Evolutionary conservation across 1,140 invertebrate genomes (phyloP).

Genomic region (Triops longicaudatus): DNA sequence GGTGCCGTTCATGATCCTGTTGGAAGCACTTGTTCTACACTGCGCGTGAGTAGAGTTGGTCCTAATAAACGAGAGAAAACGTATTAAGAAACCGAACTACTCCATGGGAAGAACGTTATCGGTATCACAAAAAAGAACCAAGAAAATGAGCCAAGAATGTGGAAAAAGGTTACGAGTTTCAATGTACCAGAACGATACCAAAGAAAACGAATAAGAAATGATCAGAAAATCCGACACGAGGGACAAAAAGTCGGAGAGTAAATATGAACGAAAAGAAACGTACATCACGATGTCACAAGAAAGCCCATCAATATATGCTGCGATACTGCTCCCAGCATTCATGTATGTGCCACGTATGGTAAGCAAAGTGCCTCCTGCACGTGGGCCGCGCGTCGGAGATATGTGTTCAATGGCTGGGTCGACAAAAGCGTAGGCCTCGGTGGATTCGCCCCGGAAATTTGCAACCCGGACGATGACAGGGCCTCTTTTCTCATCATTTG

Average conservation of each 20-base stretch:
- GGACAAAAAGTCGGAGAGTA: too few species aligned
- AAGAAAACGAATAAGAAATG: not conserved
- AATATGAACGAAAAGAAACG: conserved; percentile 32
- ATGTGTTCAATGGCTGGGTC: conserved; percentile 77
- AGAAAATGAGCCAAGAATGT: too few species aligned
- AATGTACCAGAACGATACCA: not conserved
- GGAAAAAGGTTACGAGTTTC: not conserved
- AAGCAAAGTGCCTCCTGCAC: conserved; percentile 84
- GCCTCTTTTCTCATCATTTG: conserved; percentile 59
- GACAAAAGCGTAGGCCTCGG: conserved; percentile 72
- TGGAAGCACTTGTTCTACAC: conserved; percentile 71
- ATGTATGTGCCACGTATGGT: conserved; percentile 83
- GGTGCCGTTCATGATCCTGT: conserved; percentile 51
- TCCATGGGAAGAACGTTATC: not conserved
- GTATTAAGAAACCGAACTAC: not conserved
- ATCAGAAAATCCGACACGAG: not conserved
- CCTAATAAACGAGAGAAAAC: conserved; percentile 31
- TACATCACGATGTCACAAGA: conserved; percentile 66
- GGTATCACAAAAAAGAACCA: too few species aligned
- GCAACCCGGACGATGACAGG: conserved; percentile 82
- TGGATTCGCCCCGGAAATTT: conserved; percentile 78
- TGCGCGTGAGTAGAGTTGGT: conserved; percentile 67
- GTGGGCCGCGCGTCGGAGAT: conserved; percentile 77
- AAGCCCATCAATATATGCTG: conserved; percentile 77
- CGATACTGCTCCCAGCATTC: conserved; percentile 86